These are phyloP conservation scores for Batillaria attramentaria DNA, from an alignment of 1,140 invertebrate species.

Conservation along the genomic window DNA sequence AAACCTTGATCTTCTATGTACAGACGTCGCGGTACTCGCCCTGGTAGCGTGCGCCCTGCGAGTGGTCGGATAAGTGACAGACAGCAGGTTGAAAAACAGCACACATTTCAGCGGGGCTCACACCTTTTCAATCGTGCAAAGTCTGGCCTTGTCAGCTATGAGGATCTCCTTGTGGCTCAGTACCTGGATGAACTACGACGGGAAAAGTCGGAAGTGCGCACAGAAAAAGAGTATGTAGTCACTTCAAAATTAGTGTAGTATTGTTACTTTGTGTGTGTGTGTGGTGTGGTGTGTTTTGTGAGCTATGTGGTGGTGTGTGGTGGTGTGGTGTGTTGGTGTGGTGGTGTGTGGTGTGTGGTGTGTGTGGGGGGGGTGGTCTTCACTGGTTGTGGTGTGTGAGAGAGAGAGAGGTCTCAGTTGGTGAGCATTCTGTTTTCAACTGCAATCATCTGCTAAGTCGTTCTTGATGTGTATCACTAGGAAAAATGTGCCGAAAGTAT, in stretches of 20 bases:
- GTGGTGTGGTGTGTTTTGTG: no score
- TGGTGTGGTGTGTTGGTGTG: no score
- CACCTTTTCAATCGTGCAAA: slow-evolving; percentile 42
- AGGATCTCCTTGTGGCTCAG: slow-evolving; percentile 69
- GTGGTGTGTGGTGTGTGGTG: background rate
- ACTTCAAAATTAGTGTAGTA: background rate
- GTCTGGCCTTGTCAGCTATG: slow-evolving; percentile 67
- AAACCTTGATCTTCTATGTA: background rate
- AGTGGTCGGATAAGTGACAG: background rate
- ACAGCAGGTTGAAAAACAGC: background rate
- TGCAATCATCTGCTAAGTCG: no score
- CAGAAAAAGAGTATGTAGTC: slow-evolving; percentile 48
- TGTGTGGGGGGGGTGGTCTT: no score
- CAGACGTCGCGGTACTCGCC: background rate
- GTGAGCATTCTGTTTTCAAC: no score
- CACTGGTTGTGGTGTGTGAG: no score
- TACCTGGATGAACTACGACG: slow-evolving; percentile 66
- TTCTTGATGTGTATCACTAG: no score
- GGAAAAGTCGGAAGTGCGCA: slow-evolving; percentile 45
- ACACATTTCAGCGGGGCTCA: slow-evolving; percentile 11
- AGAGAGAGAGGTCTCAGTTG: no score
- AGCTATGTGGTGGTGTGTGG: no score
- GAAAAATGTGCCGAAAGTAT: no score
- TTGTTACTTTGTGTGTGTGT: no score
- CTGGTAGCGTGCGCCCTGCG: background rate